Conservation (phyloP, 2,888 invertebrate species). For the Autographa pulchrina region DNA sequence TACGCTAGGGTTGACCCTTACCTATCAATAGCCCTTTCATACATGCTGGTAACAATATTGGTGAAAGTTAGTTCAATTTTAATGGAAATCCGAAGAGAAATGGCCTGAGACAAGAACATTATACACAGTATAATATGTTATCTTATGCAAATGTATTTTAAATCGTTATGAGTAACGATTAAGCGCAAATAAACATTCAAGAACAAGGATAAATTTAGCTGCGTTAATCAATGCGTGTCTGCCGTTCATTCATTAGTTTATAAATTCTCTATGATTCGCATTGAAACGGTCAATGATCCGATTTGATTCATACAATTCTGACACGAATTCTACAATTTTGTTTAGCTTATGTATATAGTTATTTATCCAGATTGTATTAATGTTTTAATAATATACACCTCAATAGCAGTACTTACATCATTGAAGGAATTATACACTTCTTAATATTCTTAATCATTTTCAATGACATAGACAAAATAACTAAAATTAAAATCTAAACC, state of each 20-base stretch:
- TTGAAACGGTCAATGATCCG: conserved; percentile 31
- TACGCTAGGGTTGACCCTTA: conserved; percentile 56
- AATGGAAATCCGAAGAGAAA: conserved; percentile 51
- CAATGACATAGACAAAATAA: too few relatives aligned
- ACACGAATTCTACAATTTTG: background rate
- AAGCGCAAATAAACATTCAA: conserved; percentile 22
- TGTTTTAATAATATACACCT: too few relatives aligned
- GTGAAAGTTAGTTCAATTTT: conserved; percentile 58
- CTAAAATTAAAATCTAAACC: too few relatives aligned
- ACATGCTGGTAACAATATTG: conserved; percentile 37
- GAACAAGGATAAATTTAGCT: conserved; percentile 49
- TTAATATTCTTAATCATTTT: too few relatives aligned
- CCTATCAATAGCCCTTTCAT: conserved; percentile 59
- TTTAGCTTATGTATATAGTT: too few relatives aligned
- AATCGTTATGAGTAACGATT: conserved; percentile 37
- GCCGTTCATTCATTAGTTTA: conserved; percentile 38
- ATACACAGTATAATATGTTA: conserved; percentile 28
- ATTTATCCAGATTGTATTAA: too few relatives aligned
- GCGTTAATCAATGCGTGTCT: conserved; percentile 46
- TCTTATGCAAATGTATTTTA: conserved; percentile 19
- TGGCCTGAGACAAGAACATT: conserved; percentile 29
- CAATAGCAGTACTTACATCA: too few relatives aligned
- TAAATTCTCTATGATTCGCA: conserved; percentile 24
- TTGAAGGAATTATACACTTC: too few relatives aligned
- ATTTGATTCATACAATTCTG: conserved; percentile 23